phyloP scores from a whole-genome alignment of 2,888 invertebrate genomes.

The Achlya flavicornis region DNA sequence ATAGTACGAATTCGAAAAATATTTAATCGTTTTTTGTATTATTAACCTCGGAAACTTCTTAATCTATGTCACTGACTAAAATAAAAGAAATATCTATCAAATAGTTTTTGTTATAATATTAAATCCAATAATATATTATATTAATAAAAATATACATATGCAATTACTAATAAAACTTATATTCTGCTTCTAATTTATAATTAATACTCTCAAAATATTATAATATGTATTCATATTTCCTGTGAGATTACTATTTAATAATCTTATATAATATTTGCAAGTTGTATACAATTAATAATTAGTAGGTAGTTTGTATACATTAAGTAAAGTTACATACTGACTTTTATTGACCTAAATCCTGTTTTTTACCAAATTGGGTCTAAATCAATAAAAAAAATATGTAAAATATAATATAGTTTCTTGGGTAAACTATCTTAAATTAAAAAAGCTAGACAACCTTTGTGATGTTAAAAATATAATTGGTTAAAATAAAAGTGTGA shows the following conservation, averaged over 20 bases:
- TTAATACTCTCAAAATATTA: too few species aligned
- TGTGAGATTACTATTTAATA: too few species aligned
- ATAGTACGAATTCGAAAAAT: too few species aligned
- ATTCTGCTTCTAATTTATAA: too few species aligned
- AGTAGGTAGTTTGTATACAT: neutral
- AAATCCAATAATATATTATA: neutral
- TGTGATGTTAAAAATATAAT: constrained; percentile 35
- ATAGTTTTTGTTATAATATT: too few species aligned
- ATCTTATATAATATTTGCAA: constrained; percentile 1
- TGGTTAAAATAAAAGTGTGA: neutral
- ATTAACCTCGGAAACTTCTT: too few species aligned
- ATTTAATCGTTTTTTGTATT: too few species aligned
- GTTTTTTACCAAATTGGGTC: neutral
- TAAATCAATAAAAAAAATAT: neutral
- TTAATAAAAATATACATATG: neutral
- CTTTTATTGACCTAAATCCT: too few species aligned
- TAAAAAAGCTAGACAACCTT: constrained; percentile 29
- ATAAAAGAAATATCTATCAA: too few species aligned
- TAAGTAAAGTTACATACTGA: neutral
- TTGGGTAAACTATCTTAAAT: neutral
- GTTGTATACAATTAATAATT: neutral
- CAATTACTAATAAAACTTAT: neutral
- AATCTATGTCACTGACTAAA: too few species aligned
- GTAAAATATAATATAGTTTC: neutral
- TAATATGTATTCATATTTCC: too few species aligned